Base-by-base conservation (phyloP, 2,113 vertebrate genomes). In the Scatophagus argus region DNA sequence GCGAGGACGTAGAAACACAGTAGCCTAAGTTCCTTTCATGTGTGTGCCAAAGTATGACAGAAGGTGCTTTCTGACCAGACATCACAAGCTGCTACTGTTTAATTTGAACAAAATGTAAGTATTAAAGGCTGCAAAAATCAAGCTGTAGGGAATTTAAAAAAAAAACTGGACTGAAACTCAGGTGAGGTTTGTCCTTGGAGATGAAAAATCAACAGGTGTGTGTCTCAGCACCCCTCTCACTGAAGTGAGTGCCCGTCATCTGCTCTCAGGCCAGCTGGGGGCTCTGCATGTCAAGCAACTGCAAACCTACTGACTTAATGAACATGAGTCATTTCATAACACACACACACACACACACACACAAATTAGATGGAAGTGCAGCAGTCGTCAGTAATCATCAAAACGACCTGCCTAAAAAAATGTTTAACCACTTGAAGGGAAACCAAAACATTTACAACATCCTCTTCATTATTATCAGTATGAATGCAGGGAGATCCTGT, bases 211-310 rank as follows among this genome's bases (percentile, higher is more conserved):
- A 68, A 60, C 32, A 72, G 41, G 29, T 79, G 44, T 4, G 3
- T 2, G 13, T 25, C 25, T 41, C 2, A 10, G 19, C 3, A 36
- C 41, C 27, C 49, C 27, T 0, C 43, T 21, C 31, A 31, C 8
- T 69, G 12, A 52, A 69, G 38, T 74, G 67, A 39, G 29, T 66
- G 34, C n/a, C 62, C 12, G n/a, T 11, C 32, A 21, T 68, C 1
- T n/a, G 2, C 17, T 19, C n/a, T 23, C n/a, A 29, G 36, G 59
- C 75, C 84, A 76, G 23, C 6, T n/a, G 74, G 71, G 71, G 71
- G 63, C 52, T 61, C 74, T 11, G 27, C 36, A 44, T 39, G 7
- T 27, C 3, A 10, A 25, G 16, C 27, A 2, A 9, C 13, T 55
- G 0, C n/a, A 25, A 25, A 5, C 17, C 3, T 12, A 44, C 19